phyloP scores from a whole-genome alignment of 2,888 invertebrate genomes.

The Acrocera orbiculus region DNA sequence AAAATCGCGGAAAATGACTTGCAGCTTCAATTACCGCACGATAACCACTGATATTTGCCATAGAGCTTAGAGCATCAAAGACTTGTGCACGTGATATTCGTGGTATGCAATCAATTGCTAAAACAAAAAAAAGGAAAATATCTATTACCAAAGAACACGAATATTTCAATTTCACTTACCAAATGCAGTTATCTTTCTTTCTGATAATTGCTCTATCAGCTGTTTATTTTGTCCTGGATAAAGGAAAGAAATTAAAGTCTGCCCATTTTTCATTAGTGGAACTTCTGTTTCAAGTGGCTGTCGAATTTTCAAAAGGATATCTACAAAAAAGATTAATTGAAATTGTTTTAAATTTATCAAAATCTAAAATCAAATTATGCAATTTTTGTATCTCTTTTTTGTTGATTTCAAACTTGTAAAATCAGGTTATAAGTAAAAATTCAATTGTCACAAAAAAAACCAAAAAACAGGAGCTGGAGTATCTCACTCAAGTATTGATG shows the following conservation, averaged over 20 bases:
- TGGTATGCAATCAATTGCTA: conserved; percentile 78
- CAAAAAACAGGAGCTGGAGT: no score
- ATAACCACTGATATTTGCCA: conserved; percentile 83
- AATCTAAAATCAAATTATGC: background rate
- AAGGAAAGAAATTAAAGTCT: conserved; percentile 64
- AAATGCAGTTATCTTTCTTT: conserved; percentile 58
- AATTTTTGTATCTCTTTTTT: background rate
- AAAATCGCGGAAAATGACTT: conserved; percentile 77
- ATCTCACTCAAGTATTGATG: no score
- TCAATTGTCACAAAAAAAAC: background rate
- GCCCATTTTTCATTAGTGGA: conserved; percentile 41
- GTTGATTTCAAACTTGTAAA: background rate
- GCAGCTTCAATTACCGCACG: conserved; percentile 79
- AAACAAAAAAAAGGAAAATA: conserved; percentile 13
- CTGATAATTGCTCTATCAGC: conserved; percentile 49
- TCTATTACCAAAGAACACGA: no score
- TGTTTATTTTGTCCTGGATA: conserved; percentile 70
- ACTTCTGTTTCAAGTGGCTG: conserved; percentile 50
- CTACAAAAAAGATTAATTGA: conserved; percentile 31
- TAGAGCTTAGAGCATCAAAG: conserved; percentile 77
- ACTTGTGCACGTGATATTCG: conserved; percentile 77
- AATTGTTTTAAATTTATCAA: no score
- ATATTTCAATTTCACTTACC: conserved; percentile 34
- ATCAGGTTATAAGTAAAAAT: background rate
- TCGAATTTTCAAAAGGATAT: conserved; percentile 65